Conservation (phyloP, 2,797 vertebrate genomes). For the Gobionotothen gibberifrons region DNA sequence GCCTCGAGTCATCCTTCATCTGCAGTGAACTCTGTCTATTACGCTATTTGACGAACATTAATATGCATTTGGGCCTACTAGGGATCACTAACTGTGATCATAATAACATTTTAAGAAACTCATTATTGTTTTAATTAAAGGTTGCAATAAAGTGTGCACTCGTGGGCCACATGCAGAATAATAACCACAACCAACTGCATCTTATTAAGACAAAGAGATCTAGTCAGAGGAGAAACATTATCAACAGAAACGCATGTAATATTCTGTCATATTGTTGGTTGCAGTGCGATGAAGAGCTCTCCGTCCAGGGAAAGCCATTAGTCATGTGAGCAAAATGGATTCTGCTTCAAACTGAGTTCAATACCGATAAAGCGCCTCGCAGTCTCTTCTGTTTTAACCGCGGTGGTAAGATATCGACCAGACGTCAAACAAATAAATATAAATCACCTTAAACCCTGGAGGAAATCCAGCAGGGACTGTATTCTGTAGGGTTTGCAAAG, state of each 20-base stretch:
- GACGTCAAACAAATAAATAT: conserved; percentile 64
- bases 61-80: conserved; percentile 4
- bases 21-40: conserved; percentile 24
- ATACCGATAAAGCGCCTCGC: conserved; percentile 50
- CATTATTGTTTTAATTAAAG: conserved; percentile 41
- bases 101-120: conserved; percentile 15
- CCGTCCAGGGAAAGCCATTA: conserved; percentile 58
- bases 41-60: conserved; percentile 1
- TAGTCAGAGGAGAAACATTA: not conserved
- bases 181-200: conserved; percentile 15
- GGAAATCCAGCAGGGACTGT: conserved; percentile 36
- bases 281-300: conserved; percentile 53
- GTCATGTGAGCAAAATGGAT: conserved; percentile 69
- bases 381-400: conserved; percentile 56
- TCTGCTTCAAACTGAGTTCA: conserved; percentile 65
- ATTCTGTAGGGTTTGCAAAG: not conserved
- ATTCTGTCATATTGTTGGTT: conserved; percentile 26
- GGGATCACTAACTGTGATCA: conserved; percentile 9
- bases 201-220: conserved; percentile 34
- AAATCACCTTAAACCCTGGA: conserved; percentile 59
- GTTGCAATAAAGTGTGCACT: conserved; percentile 28
- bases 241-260: conserved; percentile 16
- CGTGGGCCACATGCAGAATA: conserved; percentile 19
- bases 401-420: conserved; percentile 66
- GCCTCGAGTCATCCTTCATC: conserved; percentile 42